A percentile compares a stretch with the other conserved stretches of the same genome.
Conservation (phyloP, 2,113 vertebrate genomes). For the Dolichallabes microphthalmus region DNA sequence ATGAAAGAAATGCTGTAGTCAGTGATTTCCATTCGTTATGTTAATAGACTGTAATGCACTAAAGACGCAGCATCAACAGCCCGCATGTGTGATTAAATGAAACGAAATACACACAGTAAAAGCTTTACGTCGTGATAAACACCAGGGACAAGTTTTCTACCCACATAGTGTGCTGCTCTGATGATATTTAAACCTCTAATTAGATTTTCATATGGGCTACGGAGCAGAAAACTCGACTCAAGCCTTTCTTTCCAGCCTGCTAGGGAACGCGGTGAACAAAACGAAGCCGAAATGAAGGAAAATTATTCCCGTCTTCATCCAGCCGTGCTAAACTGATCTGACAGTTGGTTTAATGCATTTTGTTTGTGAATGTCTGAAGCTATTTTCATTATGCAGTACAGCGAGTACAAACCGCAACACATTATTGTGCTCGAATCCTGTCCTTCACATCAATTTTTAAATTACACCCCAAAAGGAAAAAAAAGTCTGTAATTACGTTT, state of each 20-base stretch:
- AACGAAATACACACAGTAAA: background rate
- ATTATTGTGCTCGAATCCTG: background rate
- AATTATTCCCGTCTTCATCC: background rate
- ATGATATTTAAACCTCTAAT: conserved; percentile 6
- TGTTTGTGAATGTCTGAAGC: background rate
- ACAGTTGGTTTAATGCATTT: background rate
- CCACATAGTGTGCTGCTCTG: background rate
- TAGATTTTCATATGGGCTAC: background rate
- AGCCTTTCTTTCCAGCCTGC: background rate
- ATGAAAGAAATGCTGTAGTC: background rate
- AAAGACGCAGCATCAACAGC: background rate
- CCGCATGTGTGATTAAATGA: background rate
- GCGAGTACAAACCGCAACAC: background rate
- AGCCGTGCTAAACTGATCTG: background rate
- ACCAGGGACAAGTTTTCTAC: background rate
- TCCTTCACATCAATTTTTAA: background rate
- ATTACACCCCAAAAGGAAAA: background rate
- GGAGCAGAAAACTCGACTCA: background rate
- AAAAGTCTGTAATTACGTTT: background rate
- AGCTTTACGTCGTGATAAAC: background rate
- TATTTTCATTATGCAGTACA: background rate
- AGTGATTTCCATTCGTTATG: background rate
- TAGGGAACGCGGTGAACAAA: background rate
- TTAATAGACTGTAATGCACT: background rate
- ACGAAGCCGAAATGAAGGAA: background rate